These are phyloP conservation scores for Penelope pileata DNA, from an alignment of 2,113 vertebrate species.

Conservation along the genomic window DNA sequence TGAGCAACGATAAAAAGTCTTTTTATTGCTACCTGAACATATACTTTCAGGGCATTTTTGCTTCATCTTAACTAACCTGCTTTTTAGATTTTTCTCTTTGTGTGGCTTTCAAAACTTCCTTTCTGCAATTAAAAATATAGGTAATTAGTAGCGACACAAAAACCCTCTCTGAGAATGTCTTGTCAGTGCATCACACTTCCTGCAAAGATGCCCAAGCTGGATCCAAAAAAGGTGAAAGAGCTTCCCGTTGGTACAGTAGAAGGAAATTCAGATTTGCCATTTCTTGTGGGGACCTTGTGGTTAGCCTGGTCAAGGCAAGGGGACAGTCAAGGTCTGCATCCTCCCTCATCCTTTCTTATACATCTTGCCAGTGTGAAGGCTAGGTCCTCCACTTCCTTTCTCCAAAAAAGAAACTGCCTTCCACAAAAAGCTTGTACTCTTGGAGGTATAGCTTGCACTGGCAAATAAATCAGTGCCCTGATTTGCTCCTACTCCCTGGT, in stretches of 20 bases:
- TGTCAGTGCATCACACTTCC: background rate
- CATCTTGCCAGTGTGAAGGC: background rate
- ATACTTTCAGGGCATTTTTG: constrained; percentile 22
- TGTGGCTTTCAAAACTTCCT: background rate
- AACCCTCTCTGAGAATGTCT: background rate
- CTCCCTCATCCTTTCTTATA: background rate
- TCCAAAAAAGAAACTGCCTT: background rate
- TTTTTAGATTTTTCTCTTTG: constrained; percentile 29
- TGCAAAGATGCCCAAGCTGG: background rate
- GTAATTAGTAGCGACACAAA: constrained; percentile 23
- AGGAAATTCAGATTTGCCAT: background rate
- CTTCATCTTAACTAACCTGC: constrained; percentile 13
- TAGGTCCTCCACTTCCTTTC: background rate
- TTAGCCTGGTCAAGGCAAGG: background rate
- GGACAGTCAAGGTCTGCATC: background rate
- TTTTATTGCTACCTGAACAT: constrained; percentile 50
- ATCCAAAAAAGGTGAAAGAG: background rate
- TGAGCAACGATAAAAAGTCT: background rate
- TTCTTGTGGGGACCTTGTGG: background rate
- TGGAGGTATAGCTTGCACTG: background rate
- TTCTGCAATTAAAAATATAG: constrained; percentile 32
- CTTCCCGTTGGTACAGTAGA: background rate
- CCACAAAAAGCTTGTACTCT: background rate
- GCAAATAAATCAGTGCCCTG: background rate
- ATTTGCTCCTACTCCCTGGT: background rate